Conservation (phyloP, 2,113 vertebrate genomes). For the Alces alces region DNA sequence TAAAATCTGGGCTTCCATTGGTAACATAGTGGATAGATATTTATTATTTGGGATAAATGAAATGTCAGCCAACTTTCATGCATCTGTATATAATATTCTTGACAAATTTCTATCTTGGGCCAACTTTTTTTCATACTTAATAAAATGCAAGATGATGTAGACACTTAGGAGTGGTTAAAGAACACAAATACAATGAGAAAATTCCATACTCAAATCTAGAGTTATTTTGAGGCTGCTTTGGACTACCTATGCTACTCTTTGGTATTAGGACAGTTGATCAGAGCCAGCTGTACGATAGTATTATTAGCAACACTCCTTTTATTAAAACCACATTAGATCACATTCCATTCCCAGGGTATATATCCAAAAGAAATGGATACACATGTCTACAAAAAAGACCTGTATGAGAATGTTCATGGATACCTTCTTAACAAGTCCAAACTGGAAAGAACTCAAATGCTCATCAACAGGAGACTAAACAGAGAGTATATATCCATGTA, state of each 20-base stretch:
- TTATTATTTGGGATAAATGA: background rate
- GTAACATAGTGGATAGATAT: background rate
- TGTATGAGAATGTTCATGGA: background rate
- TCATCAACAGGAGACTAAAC: background rate
- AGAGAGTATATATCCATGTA: background rate
- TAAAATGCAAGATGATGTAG: background rate
- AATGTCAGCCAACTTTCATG: background rate
- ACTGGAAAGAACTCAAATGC: background rate
- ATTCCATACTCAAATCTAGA: background rate
- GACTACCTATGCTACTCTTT: background rate
- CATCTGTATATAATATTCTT: background rate
- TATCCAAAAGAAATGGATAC: background rate
- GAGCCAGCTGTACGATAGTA: background rate
- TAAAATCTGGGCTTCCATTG: background rate
- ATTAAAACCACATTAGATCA: background rate
- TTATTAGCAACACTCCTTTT: background rate
- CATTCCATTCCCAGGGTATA: background rate
- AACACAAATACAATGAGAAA: background rate
- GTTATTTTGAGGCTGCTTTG: background rate
- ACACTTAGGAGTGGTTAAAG: background rate
- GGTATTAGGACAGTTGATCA: background rate
- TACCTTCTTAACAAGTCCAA: background rate
- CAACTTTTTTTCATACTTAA: background rate
- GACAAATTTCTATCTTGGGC: background rate
- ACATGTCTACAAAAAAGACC: background rate